Evolutionary conservation across 2,113 vertebrate genomes (phyloP).

Genomic region (Salvelinus namaycush): DNA sequence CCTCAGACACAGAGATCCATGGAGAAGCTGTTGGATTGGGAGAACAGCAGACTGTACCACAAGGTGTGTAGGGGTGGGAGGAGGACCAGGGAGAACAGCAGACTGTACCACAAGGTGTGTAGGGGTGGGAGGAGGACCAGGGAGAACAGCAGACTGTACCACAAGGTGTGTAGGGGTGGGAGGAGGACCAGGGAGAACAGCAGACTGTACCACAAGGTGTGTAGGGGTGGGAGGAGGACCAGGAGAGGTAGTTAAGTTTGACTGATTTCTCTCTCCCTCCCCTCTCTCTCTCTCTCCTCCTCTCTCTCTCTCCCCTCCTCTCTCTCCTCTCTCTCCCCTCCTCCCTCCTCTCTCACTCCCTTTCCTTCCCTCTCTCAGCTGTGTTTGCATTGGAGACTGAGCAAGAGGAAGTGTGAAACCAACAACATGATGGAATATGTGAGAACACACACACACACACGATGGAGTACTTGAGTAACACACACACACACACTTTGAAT

Average conservation of each 20-base stretch:
- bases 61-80: slow-evolving; percentile 83
- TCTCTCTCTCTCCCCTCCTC: neutral
- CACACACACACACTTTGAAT: slow-evolving; percentile 1
- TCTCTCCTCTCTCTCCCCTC: fast-evolving
- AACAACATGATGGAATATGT: slow-evolving; percentile 99
- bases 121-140: slow-evolving; percentile 63
- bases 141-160: slow-evolving; percentile 99
- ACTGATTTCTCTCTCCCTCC: neutral
- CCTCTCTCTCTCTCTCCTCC: neutral
- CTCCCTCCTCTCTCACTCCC: fast-evolving
- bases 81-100: slow-evolving; percentile 84
- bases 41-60: slow-evolving; percentile 99
- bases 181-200: slow-evolving; percentile 88
- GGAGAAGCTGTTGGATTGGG: slow-evolving; percentile 99
- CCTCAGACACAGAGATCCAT: slow-evolving; percentile 96
- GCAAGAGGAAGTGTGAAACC: slow-evolving; percentile 99
- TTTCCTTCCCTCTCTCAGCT: slow-evolving; percentile 70
- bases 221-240: slow-evolving; percentile 59
- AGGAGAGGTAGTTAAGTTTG: neutral
- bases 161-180: slow-evolving; percentile 87
- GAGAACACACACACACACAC: slow-evolving; percentile 67
- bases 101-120: slow-evolving; percentile 98
- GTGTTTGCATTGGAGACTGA: slow-evolving; percentile 99
- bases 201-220: slow-evolving; percentile 99
- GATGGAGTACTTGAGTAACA: neutral